Base-by-base conservation (phyloP, 2,113 vertebrate genomes). In the Heterotis niloticus region DNA sequence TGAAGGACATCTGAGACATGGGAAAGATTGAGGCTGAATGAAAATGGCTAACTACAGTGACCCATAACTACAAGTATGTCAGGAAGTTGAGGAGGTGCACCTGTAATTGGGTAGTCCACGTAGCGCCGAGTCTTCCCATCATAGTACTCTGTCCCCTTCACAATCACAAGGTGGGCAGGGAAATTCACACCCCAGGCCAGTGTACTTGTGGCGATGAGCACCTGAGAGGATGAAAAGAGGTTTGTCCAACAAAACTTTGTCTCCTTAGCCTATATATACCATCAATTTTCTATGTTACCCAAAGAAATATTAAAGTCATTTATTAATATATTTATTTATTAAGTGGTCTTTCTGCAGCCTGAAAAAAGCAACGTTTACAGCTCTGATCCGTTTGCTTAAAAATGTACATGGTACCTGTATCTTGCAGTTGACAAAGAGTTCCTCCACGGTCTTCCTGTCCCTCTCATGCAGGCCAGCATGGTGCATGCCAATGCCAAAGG, bases 121-220 rank as follows among this genome's bases (percentile, higher is more conserved):
- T 99, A 98, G 84, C 97, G 95, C 68, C 93, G 92, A 86, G 97
- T 95, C 93, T 99, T 99, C 74, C 97, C 97, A 85, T 99, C 96
- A 52, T 92, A 99, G 88, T 96, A 99, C 87, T 99, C 98, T 11
- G 97, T 99, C 87, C 98, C 96, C 87, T 99, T 99, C 84, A 99
- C 95, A 79, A 99, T 94, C 85, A 99, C 98, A 85, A 99, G 93
- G 89, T 99, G 98, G 86, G 98, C 97, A 72, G 98, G 98, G 88
- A 99, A 99, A 91, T 99, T 99, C 67, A 99, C 98, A 77, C 98
- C 97, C 98, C 98, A 99, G 26, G 98, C 97, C 88, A 99, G 92
- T 81, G 98, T 99, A 79, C 97, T 99, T 78, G 98, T 99, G 66
- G 98, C 96, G 81, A 99, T 98, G 85, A 99, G 91, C 86, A 99